Base-by-base conservation (phyloP, 2,113 vertebrate species). In the Rhombomys opimus region DNA sequence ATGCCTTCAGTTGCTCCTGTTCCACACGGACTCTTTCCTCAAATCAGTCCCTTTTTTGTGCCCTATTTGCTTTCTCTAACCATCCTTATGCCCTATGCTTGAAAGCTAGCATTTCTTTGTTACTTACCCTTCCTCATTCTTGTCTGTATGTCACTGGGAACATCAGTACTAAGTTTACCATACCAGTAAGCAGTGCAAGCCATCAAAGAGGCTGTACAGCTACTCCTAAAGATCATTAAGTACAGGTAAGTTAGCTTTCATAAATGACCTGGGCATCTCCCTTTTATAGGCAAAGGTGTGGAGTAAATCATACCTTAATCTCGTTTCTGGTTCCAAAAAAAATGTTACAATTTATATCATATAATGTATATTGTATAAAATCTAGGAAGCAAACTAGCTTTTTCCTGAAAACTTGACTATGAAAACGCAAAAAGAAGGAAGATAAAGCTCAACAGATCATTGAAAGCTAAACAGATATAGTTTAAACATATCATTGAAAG, bases 291-390 rank as follows among this genome's bases (percentile, higher is more conserved):
- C 35, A 92, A 84, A 73, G 32, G 18, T 41, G 6, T 92, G 35
- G 50, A 91, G 23, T 54, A 92, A 68, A 38, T 86, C 54, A 91
- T 23, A 65, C 6, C 41, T 61, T 91, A 46, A 95, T 95, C 11
- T 77, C 46, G 90, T 81, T 94, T 96, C 93, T 96, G 41, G 41
- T 13, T 94, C 46, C 95, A 93, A 86, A 88, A 46, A 46, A 50
- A 18, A n/a, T 91, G 72, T 22, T 54, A 80, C 46, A 8, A 89
- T 63, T 14, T 94, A 61, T 11, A 94, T 57, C 13, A 54, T 23
- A 86, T 50, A 46, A 65, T 67, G 15, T 30, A 92, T 67, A 57
- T 23, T 93, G n/a, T 52, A 85, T 72, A 72, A 96, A 93, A 78
- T 81, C 50, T 63, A 92, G 63, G 50, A 93, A 17, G 35, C 59